Evolutionary conservation across 2,888 invertebrate genomes (phyloP).

Genomic region (Halictus ligatus): DNA sequence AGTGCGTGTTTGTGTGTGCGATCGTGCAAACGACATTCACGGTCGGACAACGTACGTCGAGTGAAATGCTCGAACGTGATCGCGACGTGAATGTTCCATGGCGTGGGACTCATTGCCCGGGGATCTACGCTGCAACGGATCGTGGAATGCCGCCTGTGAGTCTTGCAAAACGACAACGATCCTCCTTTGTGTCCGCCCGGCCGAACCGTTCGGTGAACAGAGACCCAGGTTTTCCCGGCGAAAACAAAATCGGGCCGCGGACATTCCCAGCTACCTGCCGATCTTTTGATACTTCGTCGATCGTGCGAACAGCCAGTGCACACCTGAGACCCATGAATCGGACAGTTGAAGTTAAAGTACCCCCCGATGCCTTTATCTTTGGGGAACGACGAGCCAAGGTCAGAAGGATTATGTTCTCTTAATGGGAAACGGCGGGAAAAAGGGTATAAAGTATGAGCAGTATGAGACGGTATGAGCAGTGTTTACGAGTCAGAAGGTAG

Average conservation of each 20-base stretch:
- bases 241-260: neutral
- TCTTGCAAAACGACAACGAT: constrained; percentile 42
- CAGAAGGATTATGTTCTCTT: neutral
- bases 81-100: constrained; percentile 68
- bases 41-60: constrained; percentile 47
- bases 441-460: neutral
- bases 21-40: constrained; percentile 54
- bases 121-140: constrained; percentile 54
- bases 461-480: neutral
- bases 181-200: neutral
- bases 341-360: neutral
- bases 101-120: constrained; percentile 62
- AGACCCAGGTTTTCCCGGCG: neutral
- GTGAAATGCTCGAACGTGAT: constrained; percentile 71
- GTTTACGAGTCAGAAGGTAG: neutral
- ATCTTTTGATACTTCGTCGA: neutral
- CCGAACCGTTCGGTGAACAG: neutral
- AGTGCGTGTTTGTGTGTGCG: constrained; percentile 49
- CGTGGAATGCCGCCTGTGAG: constrained; percentile 66
- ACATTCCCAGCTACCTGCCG: neutral
- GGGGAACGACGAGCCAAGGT: neutral
- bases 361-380: neutral
- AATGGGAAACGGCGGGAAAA: too few relatives aligned
- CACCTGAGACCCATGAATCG: too few relatives aligned
- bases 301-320: neutral